Percentiles rank a stretch among this genome's conserved stretches.
phyloP scores from a whole-genome alignment of 2,113 vertebrate species.

The Sorex fumeus region DNA sequence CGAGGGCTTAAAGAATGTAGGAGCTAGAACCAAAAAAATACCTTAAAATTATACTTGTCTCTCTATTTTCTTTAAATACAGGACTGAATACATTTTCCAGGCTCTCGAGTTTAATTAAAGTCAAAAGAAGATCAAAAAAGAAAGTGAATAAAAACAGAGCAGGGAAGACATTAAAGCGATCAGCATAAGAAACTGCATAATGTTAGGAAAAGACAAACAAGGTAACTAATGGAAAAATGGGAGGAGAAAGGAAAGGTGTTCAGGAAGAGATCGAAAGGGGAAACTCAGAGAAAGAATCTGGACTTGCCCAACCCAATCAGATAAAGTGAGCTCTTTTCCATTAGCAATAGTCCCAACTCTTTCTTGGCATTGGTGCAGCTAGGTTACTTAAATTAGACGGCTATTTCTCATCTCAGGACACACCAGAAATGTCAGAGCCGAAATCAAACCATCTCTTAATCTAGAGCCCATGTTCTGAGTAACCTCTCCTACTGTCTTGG shows the following conservation, averaged over 20 bases:
- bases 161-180: slow-evolving; percentile 5
- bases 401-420: background rate
- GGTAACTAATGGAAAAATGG: background rate
- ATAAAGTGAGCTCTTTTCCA: background rate
- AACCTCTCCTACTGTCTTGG: background rate
- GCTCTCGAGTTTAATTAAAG: slow-evolving; percentile 82
- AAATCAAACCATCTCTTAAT: background rate
- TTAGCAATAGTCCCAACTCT: background rate
- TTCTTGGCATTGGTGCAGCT: background rate
- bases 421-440: background rate
- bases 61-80: slow-evolving; percentile 54
- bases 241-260: no score
- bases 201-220: background rate
- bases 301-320: background rate
- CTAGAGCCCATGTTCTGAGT: background rate
- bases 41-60: slow-evolving; percentile 57
- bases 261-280: no score
- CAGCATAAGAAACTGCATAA: background rate
- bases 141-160: slow-evolving; percentile 60
- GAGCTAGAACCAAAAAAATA: background rate
- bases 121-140: slow-evolving; percentile 82
- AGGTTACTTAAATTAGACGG: background rate
- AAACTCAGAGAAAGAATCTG: background rate
- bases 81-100: slow-evolving; percentile 76
- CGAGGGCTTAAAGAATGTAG: slow-evolving; percentile 43